These are phyloP conservation scores for Hexactinellida sp. DNA, from an alignment of 37 sponge, comb jelly and placozoan genomes.

Conservation along the genomic window DNA sequence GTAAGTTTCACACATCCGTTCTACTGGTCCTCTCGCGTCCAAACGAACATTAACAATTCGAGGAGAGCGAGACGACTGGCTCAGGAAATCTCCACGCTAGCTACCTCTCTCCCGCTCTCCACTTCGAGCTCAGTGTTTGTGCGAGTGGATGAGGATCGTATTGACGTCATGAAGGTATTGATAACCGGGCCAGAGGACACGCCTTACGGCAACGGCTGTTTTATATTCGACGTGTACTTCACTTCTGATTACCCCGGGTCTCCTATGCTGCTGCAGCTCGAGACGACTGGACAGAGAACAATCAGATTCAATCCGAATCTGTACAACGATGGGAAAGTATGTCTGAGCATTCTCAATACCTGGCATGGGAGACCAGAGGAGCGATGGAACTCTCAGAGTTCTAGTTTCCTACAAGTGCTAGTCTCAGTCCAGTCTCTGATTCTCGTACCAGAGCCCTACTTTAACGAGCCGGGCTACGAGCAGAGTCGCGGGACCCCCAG, in stretches of 20 bases:
- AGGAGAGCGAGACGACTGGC: slow-evolving; percentile 59
- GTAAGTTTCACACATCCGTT: slow-evolving; percentile 24
- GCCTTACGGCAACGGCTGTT: slow-evolving; percentile 85
- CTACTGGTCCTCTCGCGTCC: slow-evolving; percentile 33
- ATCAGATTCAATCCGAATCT: slow-evolving; percentile 90
- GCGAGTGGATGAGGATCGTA: slow-evolving; percentile 60
- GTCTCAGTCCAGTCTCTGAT: slow-evolving; percentile 92
- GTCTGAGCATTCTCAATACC: slow-evolving; percentile 80
- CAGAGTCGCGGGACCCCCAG: slow-evolving; percentile 52
- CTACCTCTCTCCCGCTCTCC: slow-evolving; percentile 80
- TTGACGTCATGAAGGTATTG: slow-evolving; percentile 88
- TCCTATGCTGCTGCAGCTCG: slow-evolving; percentile 76
- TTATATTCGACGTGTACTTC: slow-evolving; percentile 75
- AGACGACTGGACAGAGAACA: slow-evolving; percentile 61
- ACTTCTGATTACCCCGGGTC: slow-evolving; percentile 58
- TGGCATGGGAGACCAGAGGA: slow-evolving; percentile 91
- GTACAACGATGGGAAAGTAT: slow-evolving; percentile 87
- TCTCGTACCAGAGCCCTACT: slow-evolving; percentile 86
- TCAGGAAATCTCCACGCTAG: slow-evolving; percentile 63
- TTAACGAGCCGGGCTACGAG: slow-evolving; percentile 97
- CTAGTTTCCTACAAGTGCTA: slow-evolving; percentile 79
- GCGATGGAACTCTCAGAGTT: slow-evolving; percentile 69
- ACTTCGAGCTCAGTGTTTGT: slow-evolving; percentile 67
- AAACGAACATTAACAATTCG: slow-evolving; percentile 16
- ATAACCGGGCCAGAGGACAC: slow-evolving; percentile 81